Evolutionary conservation across 2,888 invertebrate genomes (phyloP).

Genomic region (Zygogramma bicolorata): DNA sequence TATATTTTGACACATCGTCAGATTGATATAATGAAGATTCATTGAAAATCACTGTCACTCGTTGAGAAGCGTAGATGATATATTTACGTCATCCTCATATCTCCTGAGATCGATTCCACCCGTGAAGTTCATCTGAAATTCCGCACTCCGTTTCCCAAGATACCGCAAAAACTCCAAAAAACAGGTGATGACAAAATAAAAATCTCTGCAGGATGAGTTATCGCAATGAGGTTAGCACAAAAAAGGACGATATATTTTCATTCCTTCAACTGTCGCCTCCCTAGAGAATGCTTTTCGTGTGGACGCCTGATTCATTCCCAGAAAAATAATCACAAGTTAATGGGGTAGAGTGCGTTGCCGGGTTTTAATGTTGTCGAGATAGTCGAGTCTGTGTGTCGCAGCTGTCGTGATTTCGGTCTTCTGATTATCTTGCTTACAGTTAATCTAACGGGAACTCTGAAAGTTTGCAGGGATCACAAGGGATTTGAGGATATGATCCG

Average conservation of each 20-base stretch:
- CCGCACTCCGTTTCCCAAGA: not conserved
- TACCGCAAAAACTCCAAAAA: not conserved
- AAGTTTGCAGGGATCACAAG: too few relatives aligned
- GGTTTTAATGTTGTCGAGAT: not conserved
- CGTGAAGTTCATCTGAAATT: not conserved
- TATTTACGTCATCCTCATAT: not conserved
- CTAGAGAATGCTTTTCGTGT: not conserved
- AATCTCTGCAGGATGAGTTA: not conserved
- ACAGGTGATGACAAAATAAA: not conserved
- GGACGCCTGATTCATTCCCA: not conserved
- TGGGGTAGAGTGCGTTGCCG: not conserved
- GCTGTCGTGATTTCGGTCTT: not conserved
- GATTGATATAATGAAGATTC: not conserved
- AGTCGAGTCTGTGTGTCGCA: not conserved
- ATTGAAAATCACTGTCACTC: not conserved
- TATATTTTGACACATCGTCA: not conserved
- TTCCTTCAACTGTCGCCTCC: slow-evolving; percentile 4
- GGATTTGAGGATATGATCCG: too few relatives aligned
- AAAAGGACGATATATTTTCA: not conserved
- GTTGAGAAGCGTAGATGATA: not conserved
- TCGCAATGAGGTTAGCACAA: not conserved
- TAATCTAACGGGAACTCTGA: not conserved
- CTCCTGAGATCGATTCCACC: not conserved
- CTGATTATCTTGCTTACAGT: too few relatives aligned
- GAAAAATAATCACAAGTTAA: slow-evolving; percentile 6